Conservation (phyloP, 92 coral and sea anemone genomes). For the Epizoanthus rinbou region DNA sequence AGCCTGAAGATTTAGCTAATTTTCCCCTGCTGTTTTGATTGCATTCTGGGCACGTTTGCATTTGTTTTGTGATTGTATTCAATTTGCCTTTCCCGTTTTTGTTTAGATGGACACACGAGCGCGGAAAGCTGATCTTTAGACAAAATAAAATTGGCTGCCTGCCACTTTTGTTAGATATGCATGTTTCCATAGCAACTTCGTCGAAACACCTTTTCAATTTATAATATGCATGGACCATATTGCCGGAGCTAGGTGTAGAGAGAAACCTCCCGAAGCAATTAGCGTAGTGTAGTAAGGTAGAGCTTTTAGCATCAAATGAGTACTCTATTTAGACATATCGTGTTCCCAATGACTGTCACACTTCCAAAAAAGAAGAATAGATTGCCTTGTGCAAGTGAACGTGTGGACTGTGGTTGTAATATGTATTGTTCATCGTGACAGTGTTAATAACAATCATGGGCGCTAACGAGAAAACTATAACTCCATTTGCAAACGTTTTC, state of each 20-base stretch:
- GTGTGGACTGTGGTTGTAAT: background rate
- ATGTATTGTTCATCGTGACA: background rate
- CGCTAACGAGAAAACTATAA: background rate
- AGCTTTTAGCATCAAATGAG: background rate
- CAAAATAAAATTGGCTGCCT: slow-evolving; percentile 1
- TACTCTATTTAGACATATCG: background rate
- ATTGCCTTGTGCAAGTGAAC: background rate
- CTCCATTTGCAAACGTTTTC: background rate
- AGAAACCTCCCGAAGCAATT: background rate
- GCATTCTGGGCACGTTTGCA: background rate
- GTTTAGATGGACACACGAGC: background rate
- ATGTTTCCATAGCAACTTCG: background rate
- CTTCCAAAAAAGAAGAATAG: background rate
- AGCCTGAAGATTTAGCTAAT: background rate
- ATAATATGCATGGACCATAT: background rate
- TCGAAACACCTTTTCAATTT: background rate
- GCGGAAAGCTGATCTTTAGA: background rate
- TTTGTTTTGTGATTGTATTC: background rate
- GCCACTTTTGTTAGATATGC: slow-evolving; percentile 30
- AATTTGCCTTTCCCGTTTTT: background rate
- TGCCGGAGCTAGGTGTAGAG: background rate
- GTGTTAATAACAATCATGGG: background rate
- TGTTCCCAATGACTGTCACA: slow-evolving; percentile 1
- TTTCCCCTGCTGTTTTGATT: background rate
- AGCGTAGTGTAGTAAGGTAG: background rate